Conservation (phyloP, 2,113 vertebrate genomes). For the Dromiciops gliroides region DNA sequence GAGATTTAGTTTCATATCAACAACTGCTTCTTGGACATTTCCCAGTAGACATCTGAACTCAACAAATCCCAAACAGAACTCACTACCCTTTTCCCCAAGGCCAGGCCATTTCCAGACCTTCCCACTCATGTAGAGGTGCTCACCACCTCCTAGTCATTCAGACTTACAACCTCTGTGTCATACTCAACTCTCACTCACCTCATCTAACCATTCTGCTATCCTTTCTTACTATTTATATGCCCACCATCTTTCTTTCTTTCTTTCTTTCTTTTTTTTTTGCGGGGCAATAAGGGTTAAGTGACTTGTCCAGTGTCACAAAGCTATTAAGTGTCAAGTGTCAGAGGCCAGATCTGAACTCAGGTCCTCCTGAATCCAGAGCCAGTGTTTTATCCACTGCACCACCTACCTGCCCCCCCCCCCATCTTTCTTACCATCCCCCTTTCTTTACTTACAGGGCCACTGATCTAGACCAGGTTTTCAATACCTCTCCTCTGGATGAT, state of each 20-base stretch:
- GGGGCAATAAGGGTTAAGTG: no score
- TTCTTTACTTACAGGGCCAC: background rate
- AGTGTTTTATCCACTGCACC: no score
- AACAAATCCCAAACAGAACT: background rate
- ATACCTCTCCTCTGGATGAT: background rate
- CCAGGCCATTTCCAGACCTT: background rate
- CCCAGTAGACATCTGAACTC: background rate
- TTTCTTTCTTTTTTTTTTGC: no score
- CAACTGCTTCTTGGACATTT: background rate
- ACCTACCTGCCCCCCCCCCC: no score
- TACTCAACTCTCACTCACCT: background rate
- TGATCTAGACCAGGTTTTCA: background rate
- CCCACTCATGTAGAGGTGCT: background rate
- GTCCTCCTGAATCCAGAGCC: no score
- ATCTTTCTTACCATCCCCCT: background rate
- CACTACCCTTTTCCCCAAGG: background rate
- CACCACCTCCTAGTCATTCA: background rate
- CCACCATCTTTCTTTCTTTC: background rate
- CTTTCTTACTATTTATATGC: background rate
- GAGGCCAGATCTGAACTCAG: no score
- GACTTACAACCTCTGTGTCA: background rate
- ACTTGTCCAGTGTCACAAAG: no score
- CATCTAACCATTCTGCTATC: background rate
- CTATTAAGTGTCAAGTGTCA: no score
- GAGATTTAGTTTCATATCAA: background rate